These are phyloP conservation scores for Diprion similis DNA, from an alignment of 1,140 invertebrate genomes.

Conservation along the genomic window DNA sequence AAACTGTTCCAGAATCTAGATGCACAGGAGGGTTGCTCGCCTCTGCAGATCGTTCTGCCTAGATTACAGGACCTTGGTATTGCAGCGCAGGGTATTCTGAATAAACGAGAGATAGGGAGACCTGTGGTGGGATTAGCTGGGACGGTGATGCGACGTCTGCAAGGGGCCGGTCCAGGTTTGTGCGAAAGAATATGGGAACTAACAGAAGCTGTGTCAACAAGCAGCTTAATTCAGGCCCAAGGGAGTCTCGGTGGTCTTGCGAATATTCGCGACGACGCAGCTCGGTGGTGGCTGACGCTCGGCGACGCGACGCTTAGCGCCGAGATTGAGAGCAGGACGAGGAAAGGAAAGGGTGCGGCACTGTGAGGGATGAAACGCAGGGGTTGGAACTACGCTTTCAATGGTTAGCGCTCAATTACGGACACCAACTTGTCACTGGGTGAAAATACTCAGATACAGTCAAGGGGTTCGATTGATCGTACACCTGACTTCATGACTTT, in stretches of 20 bases:
- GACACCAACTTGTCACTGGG: neutral
- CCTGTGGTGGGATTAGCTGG: neutral
- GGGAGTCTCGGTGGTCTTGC: neutral
- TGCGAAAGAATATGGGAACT: neutral
- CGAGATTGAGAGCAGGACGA: neutral
- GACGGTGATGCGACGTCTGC: neutral
- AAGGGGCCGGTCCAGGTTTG: neutral
- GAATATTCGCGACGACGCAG: neutral
- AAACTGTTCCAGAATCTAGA: constrained; percentile 32
- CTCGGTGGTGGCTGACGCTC: neutral
- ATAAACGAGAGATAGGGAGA: constrained; percentile 5
- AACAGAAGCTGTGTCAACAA: constrained; percentile 7
- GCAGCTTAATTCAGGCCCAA: constrained; percentile 3
- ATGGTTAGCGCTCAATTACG: constrained; percentile 7
- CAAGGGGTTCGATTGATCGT: neutral
- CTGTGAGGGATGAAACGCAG: neutral
- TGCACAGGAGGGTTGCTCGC: constrained; percentile 24
- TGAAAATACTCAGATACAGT: neutral
- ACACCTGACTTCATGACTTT: neutral
- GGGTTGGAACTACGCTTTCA: neutral
- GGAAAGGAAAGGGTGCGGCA: neutral
- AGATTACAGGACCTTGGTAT: too few relatives aligned
- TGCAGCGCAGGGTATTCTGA: neutral
- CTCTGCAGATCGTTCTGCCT: too few relatives aligned
- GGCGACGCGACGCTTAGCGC: neutral